These are phyloP conservation scores for Zaprionus taronus DNA, from an alignment of 1,140 invertebrate species.

Conservation along the genomic window DNA sequence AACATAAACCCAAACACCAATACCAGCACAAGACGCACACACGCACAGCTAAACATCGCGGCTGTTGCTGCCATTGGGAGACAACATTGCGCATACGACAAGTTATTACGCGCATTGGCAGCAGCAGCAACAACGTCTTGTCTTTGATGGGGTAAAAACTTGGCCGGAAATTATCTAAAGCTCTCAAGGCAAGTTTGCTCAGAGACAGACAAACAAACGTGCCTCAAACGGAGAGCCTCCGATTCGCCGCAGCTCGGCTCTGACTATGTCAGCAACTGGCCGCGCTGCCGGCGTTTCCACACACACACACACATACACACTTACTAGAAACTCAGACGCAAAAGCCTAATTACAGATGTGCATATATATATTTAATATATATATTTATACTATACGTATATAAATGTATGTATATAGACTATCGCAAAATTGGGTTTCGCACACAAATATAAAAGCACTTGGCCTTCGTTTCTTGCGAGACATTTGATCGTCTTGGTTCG, in stretches of 20 bases:
- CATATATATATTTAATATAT: slow-evolving; percentile 57
- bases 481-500: slow-evolving; percentile 82
- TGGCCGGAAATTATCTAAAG: slow-evolving; percentile 78
- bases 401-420: slow-evolving; percentile 5
- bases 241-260: slow-evolving; percentile 71
- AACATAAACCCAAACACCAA: slow-evolving; percentile 15
- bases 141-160: slow-evolving; percentile 70
- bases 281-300: slow-evolving; percentile 12
- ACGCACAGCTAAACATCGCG: slow-evolving; percentile 44
- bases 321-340: slow-evolving; percentile 29
- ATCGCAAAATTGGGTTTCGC: slow-evolving; percentile 45
- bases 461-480: slow-evolving; percentile 80
- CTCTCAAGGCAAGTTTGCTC: slow-evolving; percentile 42
- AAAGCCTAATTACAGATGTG: slow-evolving; percentile 51
- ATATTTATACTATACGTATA: slow-evolving; percentile 15
- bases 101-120: slow-evolving; percentile 68
- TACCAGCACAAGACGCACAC: slow-evolving; percentile 26
- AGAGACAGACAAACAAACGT: slow-evolving; percentile 6
- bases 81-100: slow-evolving; percentile 74
- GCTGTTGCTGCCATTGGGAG: slow-evolving; percentile 69
- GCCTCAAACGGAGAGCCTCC: slow-evolving; percentile 39
- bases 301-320: slow-evolving; percentile 20
- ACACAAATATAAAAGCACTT: slow-evolving; percentile 80
- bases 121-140: slow-evolving; percentile 51
- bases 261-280: slow-evolving; percentile 72